Conservation (phyloP, 2,113 vertebrate species). For the Hucho hucho region DNA sequence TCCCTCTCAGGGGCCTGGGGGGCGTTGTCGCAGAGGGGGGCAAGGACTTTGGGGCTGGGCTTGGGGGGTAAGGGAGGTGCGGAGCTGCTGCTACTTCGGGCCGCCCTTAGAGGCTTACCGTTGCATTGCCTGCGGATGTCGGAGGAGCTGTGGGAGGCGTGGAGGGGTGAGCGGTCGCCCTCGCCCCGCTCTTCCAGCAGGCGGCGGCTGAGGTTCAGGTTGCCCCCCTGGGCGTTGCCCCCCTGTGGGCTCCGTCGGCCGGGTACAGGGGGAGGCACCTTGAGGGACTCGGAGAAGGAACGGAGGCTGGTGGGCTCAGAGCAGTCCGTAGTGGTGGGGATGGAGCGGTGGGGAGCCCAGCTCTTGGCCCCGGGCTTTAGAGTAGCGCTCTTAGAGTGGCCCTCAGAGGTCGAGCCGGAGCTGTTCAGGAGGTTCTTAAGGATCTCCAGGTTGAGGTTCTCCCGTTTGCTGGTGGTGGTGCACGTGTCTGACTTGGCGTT, state of each 20-base stretch:
- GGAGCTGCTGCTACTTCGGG: slow-evolving; percentile 91
- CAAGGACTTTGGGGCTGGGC: slow-evolving; percentile 70
- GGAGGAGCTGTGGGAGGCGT: slow-evolving; percentile 93
- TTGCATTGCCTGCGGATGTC: slow-evolving; percentile 89
- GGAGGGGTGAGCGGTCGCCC: slow-evolving; percentile 75
- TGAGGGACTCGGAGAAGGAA: slow-evolving; percentile 89
- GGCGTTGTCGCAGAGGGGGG: slow-evolving; percentile 59
- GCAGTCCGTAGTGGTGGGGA: slow-evolving; percentile 51
- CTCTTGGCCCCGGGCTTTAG: slow-evolving; percentile 74
- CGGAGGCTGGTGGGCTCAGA: slow-evolving; percentile 81
- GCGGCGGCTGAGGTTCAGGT: slow-evolving; percentile 85
- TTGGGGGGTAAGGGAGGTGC: slow-evolving; percentile 87
- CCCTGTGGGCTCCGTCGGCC: slow-evolving; percentile 79
- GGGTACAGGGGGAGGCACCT: slow-evolving; percentile 74
- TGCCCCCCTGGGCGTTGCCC: slow-evolving; percentile 61
- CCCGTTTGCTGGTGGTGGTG: slow-evolving; percentile 78
- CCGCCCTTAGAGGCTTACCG: slow-evolving; percentile 81
- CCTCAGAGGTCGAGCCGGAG: slow-evolving; percentile 64
- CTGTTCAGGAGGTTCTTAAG: slow-evolving; percentile 96
- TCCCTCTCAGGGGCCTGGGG: slow-evolving; percentile 78
- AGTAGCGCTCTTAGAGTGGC: slow-evolving; percentile 42
- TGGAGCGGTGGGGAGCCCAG: slow-evolving; percentile 61
- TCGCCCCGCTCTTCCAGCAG: slow-evolving; percentile 81
- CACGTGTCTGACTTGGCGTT: slow-evolving; percentile 86
- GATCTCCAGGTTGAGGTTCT: slow-evolving; percentile 94